Base-by-base conservation (phyloP, 2,797 vertebrate species). In the Scleropages formosus region DNA sequence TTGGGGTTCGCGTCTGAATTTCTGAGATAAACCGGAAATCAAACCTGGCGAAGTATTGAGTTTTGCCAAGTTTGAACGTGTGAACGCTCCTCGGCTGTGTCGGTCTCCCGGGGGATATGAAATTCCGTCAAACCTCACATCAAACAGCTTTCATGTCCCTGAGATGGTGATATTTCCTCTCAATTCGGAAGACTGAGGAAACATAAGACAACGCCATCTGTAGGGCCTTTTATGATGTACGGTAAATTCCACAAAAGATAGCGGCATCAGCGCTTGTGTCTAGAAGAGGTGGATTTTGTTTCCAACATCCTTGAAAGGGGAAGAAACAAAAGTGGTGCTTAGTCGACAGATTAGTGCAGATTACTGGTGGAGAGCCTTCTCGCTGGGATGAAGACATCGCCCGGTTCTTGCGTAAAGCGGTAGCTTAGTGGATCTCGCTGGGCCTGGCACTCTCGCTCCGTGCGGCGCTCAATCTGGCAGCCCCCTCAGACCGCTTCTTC, bases 321-420 rank as follows among this genome's bases (percentile, higher is more conserved):
- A 15, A 18, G 51, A 60, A 20, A 75, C 58, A 46, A 27, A 15
- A 22, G 56, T 67, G n/a, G 60, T 26, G 66, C 59, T 53, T 71
- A 75, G 67, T 53, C 66, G 47, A 65, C 47, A 75, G 65, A 75
- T 70, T 56, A 60, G 71, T 72, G 53, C 62, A 66, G 67, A 77
- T 75, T 72, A 67, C 69, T 56, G 39, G 59, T 12, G 24, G 60
- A 72, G 27, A 15, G 56, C 70, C 46, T 27, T 46, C 31, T 1
- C 71, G 58, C 18, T 58, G 39, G 46, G 60, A 18, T 77, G 58
- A 60, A 44, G 67, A 46, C 75, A 72, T 61, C 71, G 60, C 16
- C 56, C 12, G 47, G 26, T 58, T 44, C 18, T 59, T 20, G 31
- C 63, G 61, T 20, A 49, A 60, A 49, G 46, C 44, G 24, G 64